Evolutionary conservation across 2,113 vertebrate species (phyloP).

Genomic region (Colinus virginianus): DNA sequence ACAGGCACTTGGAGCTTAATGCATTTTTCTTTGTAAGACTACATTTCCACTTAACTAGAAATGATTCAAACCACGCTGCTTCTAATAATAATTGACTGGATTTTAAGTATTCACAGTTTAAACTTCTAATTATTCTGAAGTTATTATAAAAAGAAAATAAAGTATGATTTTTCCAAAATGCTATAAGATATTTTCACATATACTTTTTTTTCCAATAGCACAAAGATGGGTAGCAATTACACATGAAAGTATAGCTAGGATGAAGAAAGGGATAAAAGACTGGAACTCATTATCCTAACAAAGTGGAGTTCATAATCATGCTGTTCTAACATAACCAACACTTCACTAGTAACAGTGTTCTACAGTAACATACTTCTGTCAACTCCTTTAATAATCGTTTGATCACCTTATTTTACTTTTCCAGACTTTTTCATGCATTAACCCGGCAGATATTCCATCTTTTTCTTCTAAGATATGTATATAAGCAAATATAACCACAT

Average conservation of each 20-base stretch:
- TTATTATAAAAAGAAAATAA: not conserved
- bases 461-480: not conserved
- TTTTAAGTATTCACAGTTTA: not conserved
- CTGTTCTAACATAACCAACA: not conserved
- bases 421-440: not conserved
- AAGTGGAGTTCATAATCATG: not conserved
- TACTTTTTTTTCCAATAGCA: not conserved
- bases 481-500: not conserved
- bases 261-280: not conserved
- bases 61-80: not conserved
- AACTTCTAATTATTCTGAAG: not conserved
- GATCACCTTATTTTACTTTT: not conserved
- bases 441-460: not conserved
- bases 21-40: not conserved
- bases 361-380: not conserved
- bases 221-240: not conserved
- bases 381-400: not conserved
- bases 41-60: not conserved
- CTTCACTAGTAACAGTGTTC: not conserved
- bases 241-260: not conserved
- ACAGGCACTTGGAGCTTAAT: not conserved
- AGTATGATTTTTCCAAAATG: not conserved
- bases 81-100: not conserved
- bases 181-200: not conserved
- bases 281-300: not conserved